Base-by-base conservation (phyloP, 2,113 vertebrate genomes). In the Strigops habroptila region DNA sequence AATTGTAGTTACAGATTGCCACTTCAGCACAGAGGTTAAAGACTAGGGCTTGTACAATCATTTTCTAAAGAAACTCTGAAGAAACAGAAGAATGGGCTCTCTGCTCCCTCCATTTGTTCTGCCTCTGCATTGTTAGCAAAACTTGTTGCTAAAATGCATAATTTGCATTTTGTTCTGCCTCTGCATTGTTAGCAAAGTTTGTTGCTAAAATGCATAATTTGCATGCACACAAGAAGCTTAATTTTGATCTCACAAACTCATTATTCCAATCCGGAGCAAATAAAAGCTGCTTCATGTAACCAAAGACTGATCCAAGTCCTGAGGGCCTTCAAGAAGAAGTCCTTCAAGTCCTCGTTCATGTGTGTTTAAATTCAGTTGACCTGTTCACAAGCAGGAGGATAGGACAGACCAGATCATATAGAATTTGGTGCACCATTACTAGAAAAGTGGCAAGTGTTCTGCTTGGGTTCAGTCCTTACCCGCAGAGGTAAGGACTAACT, bases 1-100 rank as follows among this genome's bases (percentile, higher is more conserved):
- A 93, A 73, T 14, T 89, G 90, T 62, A 94, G 95, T 95, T 95
- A 94, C 94, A 92, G 88, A 76, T 79, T 87, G 67, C 63, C 70
- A 85, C 70, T 94, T 86, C 82, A 92, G 41, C 28, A 60, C 24
- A 85, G 51, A 88, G 94, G 87, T 95, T 85, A 95, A 96, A 95
- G 84, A 74, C 52, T 82, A 74, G 84, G 84, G 67, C 59, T 94
- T 85, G 44, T 91, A 62, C 44, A 95, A 95, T 77, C 24, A 86
- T 87, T 88, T 93, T 73, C 67, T 87, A 85, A 91, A 85, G 89
- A 95, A 94, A 80, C 77, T 79, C 70, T 90, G 70, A 91, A 90
- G 81, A 82, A 52, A 33, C 4, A 19, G 67, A 87, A 95, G 86
- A 91, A 91, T 37, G 39, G 86, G 27, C 49, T 89, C 21, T 91